A percentile compares a stretch with the other conserved stretches of the same genome.
These are phyloP conservation scores for Numida meleagris DNA, from an alignment of 2,113 vertebrate species.

Conservation along the genomic window DNA sequence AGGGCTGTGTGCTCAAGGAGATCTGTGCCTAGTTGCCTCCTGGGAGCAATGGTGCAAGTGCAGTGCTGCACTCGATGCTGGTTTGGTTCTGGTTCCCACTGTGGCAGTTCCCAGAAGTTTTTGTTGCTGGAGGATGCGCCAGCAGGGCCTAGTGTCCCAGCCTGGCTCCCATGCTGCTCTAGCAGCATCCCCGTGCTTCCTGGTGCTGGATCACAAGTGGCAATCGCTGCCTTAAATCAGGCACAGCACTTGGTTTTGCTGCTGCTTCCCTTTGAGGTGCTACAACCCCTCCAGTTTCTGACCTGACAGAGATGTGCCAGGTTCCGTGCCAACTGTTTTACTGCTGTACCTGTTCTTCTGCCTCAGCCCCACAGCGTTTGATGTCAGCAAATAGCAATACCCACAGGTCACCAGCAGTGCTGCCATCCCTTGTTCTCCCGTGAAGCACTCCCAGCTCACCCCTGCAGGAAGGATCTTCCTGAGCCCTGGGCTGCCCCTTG, in stretches of 20 bases:
- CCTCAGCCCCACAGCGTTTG: not conserved
- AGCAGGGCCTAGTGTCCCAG: not conserved
- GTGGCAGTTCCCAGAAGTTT: not conserved
- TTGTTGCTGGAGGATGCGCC: fast-evolving
- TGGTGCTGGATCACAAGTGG: not conserved
- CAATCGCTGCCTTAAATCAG: conserved; percentile 31
- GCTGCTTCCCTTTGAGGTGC: conserved; percentile 55
- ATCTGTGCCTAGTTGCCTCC: not conserved
- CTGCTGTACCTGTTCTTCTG: not conserved
- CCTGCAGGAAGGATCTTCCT: not conserved
- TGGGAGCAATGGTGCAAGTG: not conserved
- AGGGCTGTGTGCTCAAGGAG: not conserved
- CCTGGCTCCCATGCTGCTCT: not conserved
- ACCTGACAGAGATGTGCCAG: not conserved
- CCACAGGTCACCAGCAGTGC: not conserved
- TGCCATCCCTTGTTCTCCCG: not conserved
- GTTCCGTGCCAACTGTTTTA: not conserved
- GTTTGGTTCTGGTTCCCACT: not conserved
- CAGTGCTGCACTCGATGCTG: not conserved
- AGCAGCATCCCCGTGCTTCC: not conserved
- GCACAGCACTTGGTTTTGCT: conserved; percentile 18
- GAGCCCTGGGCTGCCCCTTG: not conserved
- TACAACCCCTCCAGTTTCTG: not conserved
- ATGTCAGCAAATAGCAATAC: conserved; percentile 5
- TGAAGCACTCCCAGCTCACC: not conserved